Base-by-base conservation (phyloP, 2,888 invertebrate genomes). In the Sesia bembeciformis region DNA sequence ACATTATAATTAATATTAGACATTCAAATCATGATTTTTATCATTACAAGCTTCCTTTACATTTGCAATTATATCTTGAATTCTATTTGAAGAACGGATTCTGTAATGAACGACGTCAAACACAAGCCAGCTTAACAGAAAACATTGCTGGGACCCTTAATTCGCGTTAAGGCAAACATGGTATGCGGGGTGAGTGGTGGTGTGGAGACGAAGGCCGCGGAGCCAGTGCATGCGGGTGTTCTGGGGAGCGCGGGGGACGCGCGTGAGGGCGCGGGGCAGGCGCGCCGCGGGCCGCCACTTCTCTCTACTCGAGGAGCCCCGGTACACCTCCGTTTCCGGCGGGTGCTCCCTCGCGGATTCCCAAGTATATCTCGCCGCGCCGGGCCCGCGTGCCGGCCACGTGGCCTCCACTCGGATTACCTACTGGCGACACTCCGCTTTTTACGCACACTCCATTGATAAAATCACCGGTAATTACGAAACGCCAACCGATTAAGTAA, bases 251-350 rank as follows among this genome's bases (percentile, higher is more conserved):
- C 68, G 76, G 75, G 75, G 70, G 62, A 65, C 62, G 64, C 68
- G 67, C 70, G 66, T 68, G 64, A 61, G 70, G 67, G 70, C 70
- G 74, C 68, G 72, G 73, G 76, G 74, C 70, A 68, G 76, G 72
- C 73, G 78, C 78, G 81, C 83, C 84, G 83, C 84, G 84, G 81
- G 79, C 84, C 82, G 86, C 84, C 83, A 84, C 85, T 86, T 81
- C 85, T 83, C 87, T 85, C 86, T 84, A 73, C 85, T 84, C 85
- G 83, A 84, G 83, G 88, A 85, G 87, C 84, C 80, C 86, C 84
- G 85, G 84, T 82, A 84, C 84, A 86, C 87, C 86, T 86, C 88
- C 81, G 86, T 85, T 88, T 87, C 88, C 87, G 88, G 87, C 81
- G 78, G 88, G 80, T 72, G 83, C 85, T 71, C 73, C 73, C 87